phyloP scores from a whole-genome alignment of 2,113 vertebrate species.

The Ranitomeya variabilis region DNA sequence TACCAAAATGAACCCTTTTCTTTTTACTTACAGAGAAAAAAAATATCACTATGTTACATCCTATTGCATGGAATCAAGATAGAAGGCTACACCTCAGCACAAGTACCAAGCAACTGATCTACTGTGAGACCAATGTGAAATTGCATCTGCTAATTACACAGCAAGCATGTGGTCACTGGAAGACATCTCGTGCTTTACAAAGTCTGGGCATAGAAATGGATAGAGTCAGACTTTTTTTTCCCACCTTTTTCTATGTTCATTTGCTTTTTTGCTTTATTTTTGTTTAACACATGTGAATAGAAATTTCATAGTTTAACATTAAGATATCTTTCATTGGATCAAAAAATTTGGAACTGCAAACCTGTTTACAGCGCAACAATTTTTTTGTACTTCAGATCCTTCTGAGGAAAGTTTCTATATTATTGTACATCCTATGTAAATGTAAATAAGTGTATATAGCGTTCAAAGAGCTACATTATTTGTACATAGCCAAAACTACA shows the following conservation, averaged over 20 bases:
- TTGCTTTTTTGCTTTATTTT: constrained; percentile 71
- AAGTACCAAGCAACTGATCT: constrained; percentile 61
- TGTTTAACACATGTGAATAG: constrained; percentile 72
- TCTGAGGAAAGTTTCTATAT: constrained; percentile 67
- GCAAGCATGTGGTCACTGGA: constrained; percentile 69
- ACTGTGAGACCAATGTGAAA: constrained; percentile 66
- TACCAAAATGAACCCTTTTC: constrained; percentile 19
- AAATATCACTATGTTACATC: constrained; percentile 65
- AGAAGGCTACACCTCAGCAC: constrained; percentile 46
- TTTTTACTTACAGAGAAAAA: constrained; percentile 63
- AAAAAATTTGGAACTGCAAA: constrained; percentile 67
- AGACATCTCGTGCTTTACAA: constrained; percentile 24
- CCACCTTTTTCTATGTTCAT: constrained; percentile 72
- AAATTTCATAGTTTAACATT: constrained; percentile 31
- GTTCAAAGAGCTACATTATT: constrained; percentile 74
- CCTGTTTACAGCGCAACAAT: constrained; percentile 75
- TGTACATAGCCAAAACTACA: constrained; percentile 79
- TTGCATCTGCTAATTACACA: constrained; percentile 64
- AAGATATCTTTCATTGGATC: constrained; percentile 63
- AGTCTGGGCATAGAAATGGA: constrained; percentile 55
- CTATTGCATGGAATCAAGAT: constrained; percentile 73
- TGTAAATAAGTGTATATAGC: constrained; percentile 74
- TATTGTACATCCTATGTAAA: constrained; percentile 69
- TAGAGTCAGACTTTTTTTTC: constrained; percentile 71
- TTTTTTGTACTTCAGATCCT: constrained; percentile 72